Conservation (phyloP, 2,113 vertebrate species). For the Lamprologus ornatipinnis region DNA sequence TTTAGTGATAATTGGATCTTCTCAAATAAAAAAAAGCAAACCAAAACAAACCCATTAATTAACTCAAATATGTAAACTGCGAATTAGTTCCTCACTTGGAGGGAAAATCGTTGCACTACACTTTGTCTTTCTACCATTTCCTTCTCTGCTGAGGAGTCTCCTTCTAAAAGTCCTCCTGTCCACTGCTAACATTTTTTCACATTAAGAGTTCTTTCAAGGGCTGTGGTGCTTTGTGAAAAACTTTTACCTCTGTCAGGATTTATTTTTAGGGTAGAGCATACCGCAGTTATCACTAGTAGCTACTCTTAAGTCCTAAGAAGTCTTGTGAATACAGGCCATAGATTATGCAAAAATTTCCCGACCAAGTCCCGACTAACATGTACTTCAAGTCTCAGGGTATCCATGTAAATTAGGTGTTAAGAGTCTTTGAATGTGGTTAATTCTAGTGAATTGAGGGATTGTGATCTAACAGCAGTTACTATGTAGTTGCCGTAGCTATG, state of each 20-base stretch:
- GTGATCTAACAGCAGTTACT: background rate
- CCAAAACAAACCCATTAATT: background rate
- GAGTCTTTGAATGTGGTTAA: background rate
- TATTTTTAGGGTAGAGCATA: background rate
- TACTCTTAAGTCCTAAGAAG: background rate
- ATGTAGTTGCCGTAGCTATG: background rate
- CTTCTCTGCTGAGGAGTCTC: background rate
- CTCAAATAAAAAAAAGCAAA: background rate
- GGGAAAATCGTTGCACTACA: rapidly evolving
- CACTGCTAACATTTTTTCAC: background rate
- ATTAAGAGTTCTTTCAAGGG: background rate
- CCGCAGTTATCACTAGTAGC: background rate
- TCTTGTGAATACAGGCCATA: background rate
- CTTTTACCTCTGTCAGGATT: background rate
- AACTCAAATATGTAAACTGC: background rate
- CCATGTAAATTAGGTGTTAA: background rate
- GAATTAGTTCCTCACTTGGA: background rate
- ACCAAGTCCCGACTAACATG: background rate
- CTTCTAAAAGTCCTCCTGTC: background rate
- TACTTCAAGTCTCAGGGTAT: background rate
- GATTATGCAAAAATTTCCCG: background rate
- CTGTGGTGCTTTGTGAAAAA: background rate
- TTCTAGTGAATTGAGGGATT: background rate
- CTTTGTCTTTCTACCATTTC: background rate
- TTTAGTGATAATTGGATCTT: background rate